Conservation (phyloP, 2,113 vertebrate species). For the Piprites chloris region DNA sequence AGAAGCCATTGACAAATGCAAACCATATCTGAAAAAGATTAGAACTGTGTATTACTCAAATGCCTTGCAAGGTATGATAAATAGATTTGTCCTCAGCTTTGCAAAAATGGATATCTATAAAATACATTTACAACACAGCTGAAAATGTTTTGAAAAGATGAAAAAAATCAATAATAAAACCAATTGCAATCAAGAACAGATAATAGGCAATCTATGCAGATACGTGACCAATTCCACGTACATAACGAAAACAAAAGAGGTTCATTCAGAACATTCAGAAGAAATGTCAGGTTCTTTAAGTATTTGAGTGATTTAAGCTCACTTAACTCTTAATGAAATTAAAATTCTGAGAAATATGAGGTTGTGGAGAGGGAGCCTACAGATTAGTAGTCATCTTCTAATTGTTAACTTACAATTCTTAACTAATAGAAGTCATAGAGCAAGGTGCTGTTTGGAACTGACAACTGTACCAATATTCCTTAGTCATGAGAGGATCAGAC, state of each 20-base stretch:
- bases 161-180: background rate
- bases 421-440: background rate
- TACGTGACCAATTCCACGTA: background rate
- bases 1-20: conserved; percentile 98
- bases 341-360: background rate
- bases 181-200: background rate
- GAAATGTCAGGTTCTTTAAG: background rate
- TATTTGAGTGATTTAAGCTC: background rate
- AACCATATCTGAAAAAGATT: conserved; percentile 91
- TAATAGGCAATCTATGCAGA: background rate
- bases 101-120: background rate
- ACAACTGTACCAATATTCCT: background rate
- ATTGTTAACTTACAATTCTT: background rate
- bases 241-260: background rate
- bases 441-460: background rate
- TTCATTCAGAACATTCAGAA: background rate
- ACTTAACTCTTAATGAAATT: background rate
- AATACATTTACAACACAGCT: background rate
- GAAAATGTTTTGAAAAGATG: background rate
- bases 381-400: background rate
- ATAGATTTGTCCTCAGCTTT: background rate
- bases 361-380: background rate
- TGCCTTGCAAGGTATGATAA: background rate
- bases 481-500: background rate
- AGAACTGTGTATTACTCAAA: background rate